These are phyloP conservation scores for Telenomus remus DNA, from an alignment of 1,140 invertebrate species.

Conservation along the genomic window DNA sequence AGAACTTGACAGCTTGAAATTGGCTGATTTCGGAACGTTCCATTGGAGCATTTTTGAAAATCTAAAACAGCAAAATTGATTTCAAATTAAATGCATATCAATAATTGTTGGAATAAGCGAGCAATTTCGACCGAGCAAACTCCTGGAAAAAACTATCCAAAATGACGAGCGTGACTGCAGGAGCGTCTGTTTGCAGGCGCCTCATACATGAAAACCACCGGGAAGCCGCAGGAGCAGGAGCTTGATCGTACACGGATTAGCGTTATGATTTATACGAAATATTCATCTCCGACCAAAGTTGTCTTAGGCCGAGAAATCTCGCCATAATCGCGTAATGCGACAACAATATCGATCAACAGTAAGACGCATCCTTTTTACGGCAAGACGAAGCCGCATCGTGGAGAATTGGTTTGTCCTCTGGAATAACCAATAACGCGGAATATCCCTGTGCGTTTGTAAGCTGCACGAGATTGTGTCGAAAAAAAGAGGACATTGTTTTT, in stretches of 20 bases:
- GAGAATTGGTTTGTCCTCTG: slow-evolving; percentile 50
- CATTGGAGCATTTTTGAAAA: no score
- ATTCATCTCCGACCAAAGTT: slow-evolving; percentile 30
- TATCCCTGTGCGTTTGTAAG: slow-evolving; percentile 44
- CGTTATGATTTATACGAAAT: slow-evolving; percentile 49
- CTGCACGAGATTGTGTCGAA: slow-evolving; percentile 44
- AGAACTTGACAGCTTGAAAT: no score
- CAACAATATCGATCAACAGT: slow-evolving; percentile 43
- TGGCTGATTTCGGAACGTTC: no score
- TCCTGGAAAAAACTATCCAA: slow-evolving; percentile 20
- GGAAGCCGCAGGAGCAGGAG: slow-evolving; percentile 10
- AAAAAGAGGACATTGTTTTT: slow-evolving; percentile 52
- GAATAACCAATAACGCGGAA: slow-evolving; percentile 54
- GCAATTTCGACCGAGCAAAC: neutral
- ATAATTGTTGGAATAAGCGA: no score
- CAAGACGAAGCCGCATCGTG: slow-evolving; percentile 41
- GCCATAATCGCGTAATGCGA: slow-evolving; percentile 43
- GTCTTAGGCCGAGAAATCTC: slow-evolving; percentile 36
- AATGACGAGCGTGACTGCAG: slow-evolving; percentile 20
- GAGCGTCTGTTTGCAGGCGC: slow-evolving; percentile 33
- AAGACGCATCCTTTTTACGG: slow-evolving; percentile 35
- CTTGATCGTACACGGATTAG: slow-evolving; percentile 23
- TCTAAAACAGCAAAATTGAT: no score
- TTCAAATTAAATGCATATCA: no score
- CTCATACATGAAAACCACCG: slow-evolving; percentile 12